phyloP scores from a whole-genome alignment of 37 sponge, comb jelly and placozoan species.

The Ephydatia muelleri region DNA sequence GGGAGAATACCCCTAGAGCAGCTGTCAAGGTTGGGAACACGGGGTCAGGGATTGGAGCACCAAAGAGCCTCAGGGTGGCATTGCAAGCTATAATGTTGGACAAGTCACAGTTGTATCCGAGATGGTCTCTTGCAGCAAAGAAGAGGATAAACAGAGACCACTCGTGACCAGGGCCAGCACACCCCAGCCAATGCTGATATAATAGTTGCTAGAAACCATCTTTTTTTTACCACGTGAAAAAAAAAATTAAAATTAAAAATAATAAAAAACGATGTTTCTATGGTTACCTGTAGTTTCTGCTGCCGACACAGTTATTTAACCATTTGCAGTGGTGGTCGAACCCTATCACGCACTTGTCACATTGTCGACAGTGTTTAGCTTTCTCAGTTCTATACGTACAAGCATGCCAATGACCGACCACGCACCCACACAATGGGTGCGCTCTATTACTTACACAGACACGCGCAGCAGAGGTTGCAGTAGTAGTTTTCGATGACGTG shows the following conservation, averaged over 20 bases:
- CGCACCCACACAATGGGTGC: slow-evolving; percentile 8
- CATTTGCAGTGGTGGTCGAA: slow-evolving; percentile 97
- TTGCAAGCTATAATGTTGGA: slow-evolving; percentile 35
- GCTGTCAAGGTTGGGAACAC: slow-evolving; percentile 71
- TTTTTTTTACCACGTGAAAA: slow-evolving; percentile 4
- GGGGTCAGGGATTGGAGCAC: slow-evolving; percentile 63
- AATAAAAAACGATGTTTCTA: neutral
- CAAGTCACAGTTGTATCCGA: slow-evolving; percentile 53
- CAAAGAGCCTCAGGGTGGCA: slow-evolving; percentile 41
- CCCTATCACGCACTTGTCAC: slow-evolving; percentile 85
- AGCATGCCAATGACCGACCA: neutral
- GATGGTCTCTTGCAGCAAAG: slow-evolving; percentile 44
- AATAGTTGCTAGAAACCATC: slow-evolving; percentile 67
- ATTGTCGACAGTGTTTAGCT: slow-evolving; percentile 88
- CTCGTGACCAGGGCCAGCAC: slow-evolving; percentile 22
- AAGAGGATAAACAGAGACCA: slow-evolving; percentile 49
- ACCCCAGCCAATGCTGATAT: slow-evolving; percentile 36
- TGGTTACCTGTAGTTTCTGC: slow-evolving; percentile 63
- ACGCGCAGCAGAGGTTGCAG: slow-evolving; percentile 80
- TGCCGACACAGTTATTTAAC: slow-evolving; percentile 91
- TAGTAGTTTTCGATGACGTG: slow-evolving; percentile 86
- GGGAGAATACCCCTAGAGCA: slow-evolving; percentile 35
- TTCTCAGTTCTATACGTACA: slow-evolving; percentile 28
- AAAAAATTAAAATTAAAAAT: neutral
- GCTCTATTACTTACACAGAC: no score